These are phyloP conservation scores for Zoanthus sociatus DNA, from an alignment of 92 coral and sea anemone species.

Conservation along the genomic window DNA sequence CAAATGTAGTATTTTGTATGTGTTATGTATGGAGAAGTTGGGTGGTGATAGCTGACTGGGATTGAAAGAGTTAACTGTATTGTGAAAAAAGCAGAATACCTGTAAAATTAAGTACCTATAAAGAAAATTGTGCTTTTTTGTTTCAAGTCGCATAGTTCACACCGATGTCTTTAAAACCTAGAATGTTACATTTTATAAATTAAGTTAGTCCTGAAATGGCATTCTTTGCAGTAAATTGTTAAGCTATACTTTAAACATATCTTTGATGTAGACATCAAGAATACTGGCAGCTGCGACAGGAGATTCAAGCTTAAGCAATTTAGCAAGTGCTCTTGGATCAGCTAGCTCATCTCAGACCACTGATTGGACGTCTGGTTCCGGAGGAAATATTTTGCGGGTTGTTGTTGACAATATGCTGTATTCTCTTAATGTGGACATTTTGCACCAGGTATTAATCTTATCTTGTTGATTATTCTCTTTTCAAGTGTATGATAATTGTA, in stretches of 20 bases:
- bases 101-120: no score
- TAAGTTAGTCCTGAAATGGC: no score
- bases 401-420: slow-evolving; percentile 90
- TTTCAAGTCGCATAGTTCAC: no score
- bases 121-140: no score
- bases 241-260: no score
- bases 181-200: no score
- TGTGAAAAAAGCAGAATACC: no score
- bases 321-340: slow-evolving; percentile 71
- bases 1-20: no score
- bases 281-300: slow-evolving; percentile 82
- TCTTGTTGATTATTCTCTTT: background rate
- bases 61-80: no score
- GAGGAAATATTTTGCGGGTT: slow-evolving; percentile 73
- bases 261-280: slow-evolving; percentile 75
- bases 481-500: background rate
- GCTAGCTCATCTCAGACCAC: slow-evolving; percentile 59
- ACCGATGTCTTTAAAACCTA: background rate
- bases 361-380: slow-evolving; percentile 55
- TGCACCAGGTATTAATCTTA: slow-evolving; percentile 76
- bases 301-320: slow-evolving; percentile 45
- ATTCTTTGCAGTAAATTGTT: no score
- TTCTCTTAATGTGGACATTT: slow-evolving; percentile 83
- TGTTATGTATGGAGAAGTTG: no score
- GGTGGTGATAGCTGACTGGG: no score